phyloP scores from a whole-genome alignment of 2,888 invertebrate species.

The Meta bourneti region DNA sequence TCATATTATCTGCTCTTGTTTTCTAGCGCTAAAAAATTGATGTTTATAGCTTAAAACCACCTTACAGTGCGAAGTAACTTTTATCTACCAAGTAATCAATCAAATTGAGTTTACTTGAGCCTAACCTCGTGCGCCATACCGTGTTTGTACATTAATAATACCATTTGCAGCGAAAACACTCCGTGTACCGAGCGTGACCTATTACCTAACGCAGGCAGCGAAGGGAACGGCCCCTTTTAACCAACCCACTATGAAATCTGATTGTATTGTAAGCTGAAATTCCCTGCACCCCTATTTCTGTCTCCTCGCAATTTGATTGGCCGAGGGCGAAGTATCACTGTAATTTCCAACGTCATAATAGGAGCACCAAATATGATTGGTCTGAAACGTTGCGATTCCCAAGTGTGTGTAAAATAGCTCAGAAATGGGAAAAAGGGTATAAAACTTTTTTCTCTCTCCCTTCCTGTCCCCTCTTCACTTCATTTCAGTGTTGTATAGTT shows the following conservation, averaged over 20 bases:
- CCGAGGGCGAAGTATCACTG: constrained; percentile 74
- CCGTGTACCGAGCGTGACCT: constrained; percentile 6
- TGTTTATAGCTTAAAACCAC: no score
- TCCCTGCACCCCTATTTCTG: constrained; percentile 73
- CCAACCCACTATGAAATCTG: constrained; percentile 74
- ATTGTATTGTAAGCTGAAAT: constrained; percentile 72
- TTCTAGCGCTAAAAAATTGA: no score
- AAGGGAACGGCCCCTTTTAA: not conserved
- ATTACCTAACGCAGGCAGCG: not conserved
- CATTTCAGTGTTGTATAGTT: not conserved
- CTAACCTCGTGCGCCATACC: no score
- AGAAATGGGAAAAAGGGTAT: constrained; percentile 63
- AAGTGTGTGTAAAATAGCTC: constrained; percentile 63
- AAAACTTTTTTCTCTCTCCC: constrained; percentile 41
- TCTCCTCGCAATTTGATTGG: constrained; percentile 75
- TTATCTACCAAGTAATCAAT: no score
- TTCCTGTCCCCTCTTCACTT: not conserved
- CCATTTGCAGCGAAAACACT: no score
- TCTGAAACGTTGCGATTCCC: constrained; percentile 59
- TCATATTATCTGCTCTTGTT: no score
- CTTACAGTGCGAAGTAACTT: no score
- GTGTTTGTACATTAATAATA: no score
- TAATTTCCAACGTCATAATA: constrained; percentile 76
- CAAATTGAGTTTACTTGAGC: no score
- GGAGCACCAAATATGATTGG: constrained; percentile 74